Base-by-base conservation (phyloP, 2,888 invertebrate species). In the Nephrotoma guestfalica region DNA sequence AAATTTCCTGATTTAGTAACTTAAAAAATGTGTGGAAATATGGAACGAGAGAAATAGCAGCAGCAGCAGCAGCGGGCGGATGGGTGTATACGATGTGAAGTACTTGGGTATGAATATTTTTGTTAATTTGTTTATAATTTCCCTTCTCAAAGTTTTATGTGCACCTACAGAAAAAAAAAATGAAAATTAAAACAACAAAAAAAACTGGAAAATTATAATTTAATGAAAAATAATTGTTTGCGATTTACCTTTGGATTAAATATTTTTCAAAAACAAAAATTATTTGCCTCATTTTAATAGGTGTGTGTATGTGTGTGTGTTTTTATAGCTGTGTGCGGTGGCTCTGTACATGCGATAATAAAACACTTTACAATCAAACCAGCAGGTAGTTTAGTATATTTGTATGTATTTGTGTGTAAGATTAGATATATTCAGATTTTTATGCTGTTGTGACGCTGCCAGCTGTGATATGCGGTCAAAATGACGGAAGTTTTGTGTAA, bases 151-250 rank as follows among this genome's bases (percentile, higher is more conserved):
- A 71, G 4, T 18, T 71, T 71, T 71, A 71, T 71, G 71, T 57
- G 47, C n/a, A 47, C 47, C 30, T 30, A 30, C 30, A 0, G 30
- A 47, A 47, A 9, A 47, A 71, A 11, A 71, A 18, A 71, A 2
- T 43, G 6, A 9, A 71, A 71, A 71, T 30, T 30, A 30, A 18
- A 30, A 71, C 71, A 71, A 71, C 71, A 71, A 71, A 71, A 71
- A 30, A 30, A 71, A 7, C 11, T 71, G 71, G 71, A 71, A 71
- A 71, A 71, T 71, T 71, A 71, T 71, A 71, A 71, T 71, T 71
- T 71, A 71, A 71, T 71, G 71, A 84, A 84, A 84, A 84, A 84
- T 84, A 84, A 42, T 84, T 84, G 84, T 84, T 84, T 84, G 42
- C 71, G 71, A 71, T 41, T 84, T 84, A 41, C 42, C 42, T 84